phyloP scores from a whole-genome alignment of 2,113 vertebrate genomes.

The Phylloscopus whistleri region DNA sequence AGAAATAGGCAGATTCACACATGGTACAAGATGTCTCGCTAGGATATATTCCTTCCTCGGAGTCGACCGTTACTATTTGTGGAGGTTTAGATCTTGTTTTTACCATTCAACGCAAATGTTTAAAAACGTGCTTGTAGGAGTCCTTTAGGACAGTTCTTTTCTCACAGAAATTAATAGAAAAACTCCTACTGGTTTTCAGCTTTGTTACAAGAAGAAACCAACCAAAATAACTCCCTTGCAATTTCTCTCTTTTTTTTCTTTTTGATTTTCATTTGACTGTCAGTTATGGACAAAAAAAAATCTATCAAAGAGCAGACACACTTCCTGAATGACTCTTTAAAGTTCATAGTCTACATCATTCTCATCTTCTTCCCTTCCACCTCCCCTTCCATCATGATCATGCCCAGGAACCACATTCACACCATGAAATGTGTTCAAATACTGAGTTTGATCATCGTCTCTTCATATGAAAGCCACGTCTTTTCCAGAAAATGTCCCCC shows the following conservation, averaged over 20 bases:
- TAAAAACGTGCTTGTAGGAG: constrained; percentile 23
- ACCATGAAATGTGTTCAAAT: not conserved
- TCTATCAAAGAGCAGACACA: not conserved
- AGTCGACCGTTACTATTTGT: constrained; percentile 41
- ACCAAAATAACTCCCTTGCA: not conserved
- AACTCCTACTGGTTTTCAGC: constrained; percentile 22
- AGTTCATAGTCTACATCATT: constrained; percentile 6
- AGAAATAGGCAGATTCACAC: constrained; percentile 48
- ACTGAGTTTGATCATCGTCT: not conserved
- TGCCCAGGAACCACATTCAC: not conserved
- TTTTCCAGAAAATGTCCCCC: not conserved
- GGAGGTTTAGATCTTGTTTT: constrained; percentile 15
- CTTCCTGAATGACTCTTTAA: constrained; percentile 13
- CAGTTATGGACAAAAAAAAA: not conserved
- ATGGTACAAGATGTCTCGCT: not conserved
- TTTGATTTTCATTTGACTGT: not conserved
- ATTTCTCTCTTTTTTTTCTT: not conserved
- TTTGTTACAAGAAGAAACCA: not conserved
- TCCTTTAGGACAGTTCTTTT: not conserved
- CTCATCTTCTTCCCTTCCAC: not conserved
- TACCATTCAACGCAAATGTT: constrained; percentile 21
- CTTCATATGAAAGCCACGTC: not conserved
- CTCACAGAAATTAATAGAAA: constrained; percentile 22
- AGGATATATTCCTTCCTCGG: constrained; percentile 26
- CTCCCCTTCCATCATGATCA: not conserved